A percentile compares a stretch with the other conserved stretches of the same genome.
phyloP scores from a whole-genome alignment of 2,888 invertebrate genomes.

The Bhutanitis thaidina region DNA sequence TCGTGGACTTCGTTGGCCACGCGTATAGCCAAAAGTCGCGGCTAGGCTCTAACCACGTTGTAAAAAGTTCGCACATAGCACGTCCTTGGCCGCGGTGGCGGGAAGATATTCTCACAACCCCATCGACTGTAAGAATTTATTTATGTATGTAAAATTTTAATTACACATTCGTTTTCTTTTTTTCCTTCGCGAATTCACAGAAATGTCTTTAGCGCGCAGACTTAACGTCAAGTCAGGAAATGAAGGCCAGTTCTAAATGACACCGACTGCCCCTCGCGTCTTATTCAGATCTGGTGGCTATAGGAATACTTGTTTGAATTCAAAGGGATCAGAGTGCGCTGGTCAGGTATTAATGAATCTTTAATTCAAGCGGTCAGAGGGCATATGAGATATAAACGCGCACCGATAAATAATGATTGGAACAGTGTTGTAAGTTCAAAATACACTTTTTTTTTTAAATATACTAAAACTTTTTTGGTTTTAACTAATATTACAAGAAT shows the following conservation, averaged over 20 bases:
- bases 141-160: no score
- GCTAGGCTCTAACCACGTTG: no score
- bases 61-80: no score
- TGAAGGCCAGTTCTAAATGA: not conserved
- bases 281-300: not conserved
- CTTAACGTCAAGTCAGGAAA: not conserved
- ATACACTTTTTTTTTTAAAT: constrained; percentile 10
- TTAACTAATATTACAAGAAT: no score
- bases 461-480: no score
- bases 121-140: no score
- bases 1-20: no score
- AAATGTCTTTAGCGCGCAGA: not conserved
- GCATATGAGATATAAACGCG: constrained; percentile 57
- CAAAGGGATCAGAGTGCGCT: constrained; percentile 31
- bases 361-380: constrained; percentile 48
- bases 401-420: constrained; percentile 38
- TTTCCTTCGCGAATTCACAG: not conserved
- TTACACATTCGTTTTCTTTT: no score
- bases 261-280: not conserved
- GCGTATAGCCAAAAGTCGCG: no score
- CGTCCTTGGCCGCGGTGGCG: no score
- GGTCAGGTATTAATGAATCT: constrained; percentile 40
- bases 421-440: constrained; percentile 34
- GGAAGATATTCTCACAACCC: no score
- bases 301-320: not conserved